phyloP scores from a whole-genome alignment of 1,140 invertebrate species.

The Penaeus vannamei region DNA sequence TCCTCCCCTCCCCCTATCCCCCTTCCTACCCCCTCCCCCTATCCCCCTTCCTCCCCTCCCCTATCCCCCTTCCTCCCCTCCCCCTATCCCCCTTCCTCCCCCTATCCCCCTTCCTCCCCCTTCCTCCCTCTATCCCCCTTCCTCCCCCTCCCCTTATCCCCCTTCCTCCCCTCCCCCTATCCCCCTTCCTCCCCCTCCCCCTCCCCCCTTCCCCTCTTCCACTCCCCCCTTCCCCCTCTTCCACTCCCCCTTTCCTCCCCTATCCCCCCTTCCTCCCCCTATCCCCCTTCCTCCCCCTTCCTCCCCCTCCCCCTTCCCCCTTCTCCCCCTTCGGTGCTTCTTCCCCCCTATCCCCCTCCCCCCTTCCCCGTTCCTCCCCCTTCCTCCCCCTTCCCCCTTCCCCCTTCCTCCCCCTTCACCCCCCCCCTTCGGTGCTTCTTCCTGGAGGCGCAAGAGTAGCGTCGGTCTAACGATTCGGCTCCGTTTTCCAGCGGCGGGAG shows the following conservation, averaged over 20 bases:
- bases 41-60: neutral
- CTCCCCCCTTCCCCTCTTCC: neutral
- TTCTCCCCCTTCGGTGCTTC: neutral
- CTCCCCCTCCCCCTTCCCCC: neutral
- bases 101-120: neutral
- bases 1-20: neutral
- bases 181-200: no score
- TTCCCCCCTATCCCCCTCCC: neutral
- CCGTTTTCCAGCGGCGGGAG: no score
- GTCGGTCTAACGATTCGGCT: no score
- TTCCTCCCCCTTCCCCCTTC: neutral
- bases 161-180: neutral
- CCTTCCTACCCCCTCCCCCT: neutral
- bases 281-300: neutral
- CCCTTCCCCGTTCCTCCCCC: neutral
- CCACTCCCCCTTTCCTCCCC: neutral
- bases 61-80: neutral
- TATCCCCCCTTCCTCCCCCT: neutral
- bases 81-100: neutral
- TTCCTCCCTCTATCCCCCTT: neutral
- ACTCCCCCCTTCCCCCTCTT: neutral
- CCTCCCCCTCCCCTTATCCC: slow-evolving; percentile 1
- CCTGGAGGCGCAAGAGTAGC: neutral
- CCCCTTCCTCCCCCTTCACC: neutral
- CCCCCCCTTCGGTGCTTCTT: neutral